Conservation (phyloP, 2,888 invertebrate genomes). For the Sarcophaga caerulescens region DNA sequence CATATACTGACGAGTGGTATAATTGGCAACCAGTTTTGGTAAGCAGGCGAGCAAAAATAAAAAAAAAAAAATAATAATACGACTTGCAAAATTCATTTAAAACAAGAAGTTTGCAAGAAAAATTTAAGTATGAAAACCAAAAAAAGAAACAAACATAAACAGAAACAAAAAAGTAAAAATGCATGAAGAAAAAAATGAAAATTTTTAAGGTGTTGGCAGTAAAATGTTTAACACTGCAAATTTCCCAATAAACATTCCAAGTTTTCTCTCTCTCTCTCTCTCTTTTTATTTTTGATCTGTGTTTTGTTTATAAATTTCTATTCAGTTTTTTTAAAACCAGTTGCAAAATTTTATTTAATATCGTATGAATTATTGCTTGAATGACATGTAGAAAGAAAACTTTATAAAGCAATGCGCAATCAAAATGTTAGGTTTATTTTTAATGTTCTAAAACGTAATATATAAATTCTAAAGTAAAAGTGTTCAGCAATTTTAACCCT, state of each 20-base stretch:
- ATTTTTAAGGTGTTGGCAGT: slow-evolving; percentile 64
- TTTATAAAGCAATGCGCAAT: too few species aligned
- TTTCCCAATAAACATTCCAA: slow-evolving; percentile 9
- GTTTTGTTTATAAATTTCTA: slow-evolving; percentile 1
- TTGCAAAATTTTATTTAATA: too few species aligned
- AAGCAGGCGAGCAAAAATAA: too few species aligned
- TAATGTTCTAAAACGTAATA: too few species aligned
- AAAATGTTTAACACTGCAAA: slow-evolving; percentile 56
- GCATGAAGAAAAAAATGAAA: slow-evolving; percentile 47
- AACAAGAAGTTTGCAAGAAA: slow-evolving; percentile 42
- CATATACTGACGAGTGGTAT: slow-evolving; percentile 22
- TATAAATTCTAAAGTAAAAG: too few species aligned
- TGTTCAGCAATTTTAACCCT: too few species aligned
- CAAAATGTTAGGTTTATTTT: too few species aligned
- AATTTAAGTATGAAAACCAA: slow-evolving; percentile 36
- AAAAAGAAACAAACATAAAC: background rate
- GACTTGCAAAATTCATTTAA: slow-evolving; percentile 41
- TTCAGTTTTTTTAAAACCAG: too few species aligned
- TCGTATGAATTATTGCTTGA: too few species aligned
- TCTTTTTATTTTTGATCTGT: background rate
- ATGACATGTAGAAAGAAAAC: too few species aligned
- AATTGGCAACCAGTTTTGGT: slow-evolving; percentile 61
- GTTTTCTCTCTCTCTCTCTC: background rate
- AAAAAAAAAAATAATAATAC: too few species aligned
- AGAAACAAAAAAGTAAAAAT: slow-evolving; percentile 16